Evolutionary conservation across 2,888 invertebrate species (phyloP), one percentile per base, ranked within the genome.

Genomic region (Uropetala carovei): DNA sequence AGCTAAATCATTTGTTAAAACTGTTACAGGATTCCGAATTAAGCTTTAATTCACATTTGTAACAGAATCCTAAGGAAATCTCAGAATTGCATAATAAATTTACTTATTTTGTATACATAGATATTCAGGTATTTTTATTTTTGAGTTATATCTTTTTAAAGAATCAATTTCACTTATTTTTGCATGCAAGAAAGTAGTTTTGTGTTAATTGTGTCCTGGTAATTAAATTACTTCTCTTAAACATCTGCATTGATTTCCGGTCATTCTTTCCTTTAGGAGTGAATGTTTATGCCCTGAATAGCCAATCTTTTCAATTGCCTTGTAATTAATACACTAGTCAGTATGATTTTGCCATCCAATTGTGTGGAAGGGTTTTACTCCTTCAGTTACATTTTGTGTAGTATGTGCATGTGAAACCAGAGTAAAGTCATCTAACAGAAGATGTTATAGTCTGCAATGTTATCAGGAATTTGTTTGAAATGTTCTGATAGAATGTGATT

Each of bases 281-380:
- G n/a, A 30, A 83, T 43, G 43, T 83, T 27, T n/a, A 43, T 30
- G 18, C 60, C 18, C n/a, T 43, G n/a, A 56, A 68, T 89, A 86
- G 60, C 86, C 89, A 30, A 64, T 86, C 56, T 86, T 86, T 58
- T 58, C 64, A 89, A n/a, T 64, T 30, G 60, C 43, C 16, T 30
- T 89, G 64, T 83, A 83, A 83, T n/a, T n/a, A 84, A 64, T 64
- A n/a, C 43, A 56, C 89, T 89, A 89, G 89, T 89, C 89, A 89
- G 64, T 9, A n/a, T 43, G 68, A 68, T 60, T n/a, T 83, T 57
- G 83, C 56, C 57, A n/a, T 57, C 83, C 83, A 83, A 57, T 89
- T 64, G 18, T 89, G 59, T 64, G 64, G 1, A 43, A 89, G 89
- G 27, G 59, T 89, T 89, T n/a, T 14, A 60, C 43, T 59, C 60